Conservation (phyloP, 2,113 vertebrate genomes). For the Chionomys nivalis region DNA sequence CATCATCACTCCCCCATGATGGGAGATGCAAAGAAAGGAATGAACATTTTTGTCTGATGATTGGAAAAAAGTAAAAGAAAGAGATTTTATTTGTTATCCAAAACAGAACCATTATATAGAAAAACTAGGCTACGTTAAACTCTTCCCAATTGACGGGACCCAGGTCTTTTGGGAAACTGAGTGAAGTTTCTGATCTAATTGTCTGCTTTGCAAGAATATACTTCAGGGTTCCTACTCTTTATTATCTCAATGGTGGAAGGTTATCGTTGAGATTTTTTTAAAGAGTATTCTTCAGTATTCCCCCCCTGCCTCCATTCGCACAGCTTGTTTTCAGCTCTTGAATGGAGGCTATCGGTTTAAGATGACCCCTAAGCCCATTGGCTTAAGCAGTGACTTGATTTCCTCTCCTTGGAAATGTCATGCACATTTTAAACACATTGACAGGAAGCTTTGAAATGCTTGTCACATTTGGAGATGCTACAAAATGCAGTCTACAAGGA, state of each 20-base stretch:
- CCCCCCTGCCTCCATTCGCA: background rate
- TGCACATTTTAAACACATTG: constrained; percentile 62
- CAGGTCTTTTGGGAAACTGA: background rate
- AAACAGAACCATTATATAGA: constrained; percentile 43
- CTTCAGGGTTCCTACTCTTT: background rate
- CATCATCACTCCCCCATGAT: background rate
- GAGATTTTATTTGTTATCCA: background rate
- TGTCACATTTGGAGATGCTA: constrained; percentile 61
- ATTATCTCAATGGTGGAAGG: background rate
- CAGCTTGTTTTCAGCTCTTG: constrained; percentile 42
- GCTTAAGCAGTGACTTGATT: constrained; percentile 64
- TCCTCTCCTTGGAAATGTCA: constrained; percentile 66
- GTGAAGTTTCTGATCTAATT: constrained; percentile 35
- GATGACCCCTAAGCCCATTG: constrained; percentile 31
- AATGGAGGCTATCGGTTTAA: background rate
- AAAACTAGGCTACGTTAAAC: background rate
- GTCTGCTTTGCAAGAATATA: constrained; percentile 28
- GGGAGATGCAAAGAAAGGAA: background rate
- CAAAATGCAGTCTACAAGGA: constrained; percentile 50
- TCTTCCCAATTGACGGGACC: background rate
- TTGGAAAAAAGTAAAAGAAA: background rate
- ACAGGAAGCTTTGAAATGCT: constrained; percentile 67
- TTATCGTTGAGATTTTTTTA: background rate
- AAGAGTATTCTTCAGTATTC: constrained; percentile 2
- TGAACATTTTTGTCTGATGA: background rate